These are phyloP conservation scores for Lasioglossum calceatum DNA, from an alignment of 2,888 invertebrate species.

Conservation along the genomic window DNA sequence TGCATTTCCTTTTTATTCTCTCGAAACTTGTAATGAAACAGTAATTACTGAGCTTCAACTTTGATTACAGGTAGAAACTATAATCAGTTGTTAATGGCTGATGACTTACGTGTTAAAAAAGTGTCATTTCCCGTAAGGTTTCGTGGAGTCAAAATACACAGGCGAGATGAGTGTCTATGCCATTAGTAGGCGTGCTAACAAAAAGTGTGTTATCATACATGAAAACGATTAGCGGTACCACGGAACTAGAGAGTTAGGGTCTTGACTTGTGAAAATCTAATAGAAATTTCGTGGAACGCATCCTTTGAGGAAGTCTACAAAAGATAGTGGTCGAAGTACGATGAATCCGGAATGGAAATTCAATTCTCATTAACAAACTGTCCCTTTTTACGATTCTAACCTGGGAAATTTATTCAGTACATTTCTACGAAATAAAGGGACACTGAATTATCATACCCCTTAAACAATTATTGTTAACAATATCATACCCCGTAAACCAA, in stretches of 20 bases:
- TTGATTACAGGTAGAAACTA: neutral
- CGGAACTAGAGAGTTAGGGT: conserved; percentile 4
- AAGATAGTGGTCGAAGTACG: neutral
- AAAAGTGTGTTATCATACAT: conserved; percentile 22
- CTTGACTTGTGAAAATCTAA: conserved; percentile 36
- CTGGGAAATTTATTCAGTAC: neutral
- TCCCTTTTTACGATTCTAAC: neutral
- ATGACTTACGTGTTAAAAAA: neutral
- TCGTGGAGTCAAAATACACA: neutral
- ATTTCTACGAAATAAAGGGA: neutral
- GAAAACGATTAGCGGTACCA: conserved; percentile 33
- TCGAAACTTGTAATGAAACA: neutral
- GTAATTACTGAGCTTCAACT: neutral
- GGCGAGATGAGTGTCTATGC: conserved; percentile 1
- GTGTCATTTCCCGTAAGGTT: neutral
- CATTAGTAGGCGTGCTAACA: conserved; percentile 18
- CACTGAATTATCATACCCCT: too few species aligned
- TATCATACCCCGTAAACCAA: too few species aligned
- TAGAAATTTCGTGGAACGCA: conserved; percentile 21
- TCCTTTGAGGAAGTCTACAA: neutral
- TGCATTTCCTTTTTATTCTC: neutral
- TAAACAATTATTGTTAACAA: neutral
- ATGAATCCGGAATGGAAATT: neutral
- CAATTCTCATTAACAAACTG: neutral
- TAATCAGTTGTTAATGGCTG: neutral